Percentiles rank a stretch among this genome's conserved stretches.
Evolutionary conservation across 1,140 invertebrate species (phyloP).

Genomic region (Lordiphosa collinella): DNA sequence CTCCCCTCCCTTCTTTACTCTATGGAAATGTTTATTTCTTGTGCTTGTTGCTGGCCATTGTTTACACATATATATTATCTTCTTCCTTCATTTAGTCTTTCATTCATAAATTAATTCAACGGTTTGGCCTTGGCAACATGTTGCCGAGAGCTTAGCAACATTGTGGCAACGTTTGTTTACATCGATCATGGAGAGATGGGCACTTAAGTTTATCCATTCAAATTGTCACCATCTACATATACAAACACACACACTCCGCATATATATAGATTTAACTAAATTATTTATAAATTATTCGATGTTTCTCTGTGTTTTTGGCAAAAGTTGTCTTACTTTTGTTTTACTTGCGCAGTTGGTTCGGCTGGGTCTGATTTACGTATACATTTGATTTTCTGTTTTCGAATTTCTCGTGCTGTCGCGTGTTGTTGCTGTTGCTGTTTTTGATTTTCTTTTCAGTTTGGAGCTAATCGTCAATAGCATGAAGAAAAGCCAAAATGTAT

Average conservation of each 20-base stretch:
- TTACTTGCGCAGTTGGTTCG: slow-evolving; percentile 17
- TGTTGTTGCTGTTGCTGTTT: slow-evolving; percentile 34
- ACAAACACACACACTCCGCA: background rate
- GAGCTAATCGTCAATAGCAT: slow-evolving; percentile 56
- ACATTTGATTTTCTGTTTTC: slow-evolving; percentile 13
- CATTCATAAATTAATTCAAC: slow-evolving; percentile 29
- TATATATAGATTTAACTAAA: slow-evolving; percentile 1
- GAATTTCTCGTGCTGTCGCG: slow-evolving; percentile 40
- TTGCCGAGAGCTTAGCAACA: background rate
- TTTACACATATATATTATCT: background rate
- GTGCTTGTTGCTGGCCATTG: slow-evolving; percentile 8
- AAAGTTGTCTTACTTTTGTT: slow-evolving; percentile 21
- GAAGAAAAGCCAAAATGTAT: slow-evolving; percentile 52
- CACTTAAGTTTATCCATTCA: background rate
- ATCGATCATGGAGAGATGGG: no score
- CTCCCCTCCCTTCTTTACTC: background rate
- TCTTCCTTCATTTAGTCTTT: slow-evolving; percentile 3
- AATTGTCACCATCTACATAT: background rate
- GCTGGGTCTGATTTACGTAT: slow-evolving; percentile 7
- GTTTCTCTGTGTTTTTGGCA: slow-evolving; percentile 18
- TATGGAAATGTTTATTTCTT: background rate
- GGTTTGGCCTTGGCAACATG: slow-evolving; percentile 24
- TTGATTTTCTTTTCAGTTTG: slow-evolving; percentile 51
- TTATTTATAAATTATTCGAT: background rate
- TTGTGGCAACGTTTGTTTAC: no score